Base-by-base conservation (phyloP, 2,888 invertebrate genomes). In the Mimumesa dahlbomi region DNA sequence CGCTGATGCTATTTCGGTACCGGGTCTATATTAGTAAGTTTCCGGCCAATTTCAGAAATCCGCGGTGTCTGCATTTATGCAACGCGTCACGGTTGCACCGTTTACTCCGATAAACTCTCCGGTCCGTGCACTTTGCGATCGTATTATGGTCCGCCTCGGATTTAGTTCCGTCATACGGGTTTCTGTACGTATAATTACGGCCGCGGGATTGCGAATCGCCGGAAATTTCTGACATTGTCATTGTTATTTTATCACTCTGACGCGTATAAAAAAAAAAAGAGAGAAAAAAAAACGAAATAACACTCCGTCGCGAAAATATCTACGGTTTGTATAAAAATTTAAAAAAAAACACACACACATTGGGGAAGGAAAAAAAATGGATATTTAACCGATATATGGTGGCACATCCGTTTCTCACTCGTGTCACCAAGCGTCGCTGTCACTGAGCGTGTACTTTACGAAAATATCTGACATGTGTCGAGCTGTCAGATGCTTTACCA, bases 1-100 rank as follows among this genome's bases (percentile, higher is more conserved):
- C n/a, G n/a, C n/a, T n/a, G n/a, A n/a, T n/a, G n/a, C n/a, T n/a
- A n/a, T n/a, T n/a, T n/a, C n/a, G n/a, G n/a, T n/a, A n/a, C n/a
- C n/a, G n/a, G n/a, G n/a, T n/a, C n/a, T n/a, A n/a, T n/a, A n/a
- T n/a, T n/a, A n/a, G n/a, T n/a, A n/a, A 53, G 38, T 42, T 40
- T 7, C 19, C 7, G 16, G 21, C 21, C 19, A 59, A 50, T 48
- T 59, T 19, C 38, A 5, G 11, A 53, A 52, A 52, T 46, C 46
- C 29, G 46, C 29, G 46, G 46, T 13, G 14, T 25, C 29, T 13
- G 38, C 50, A 29, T 58, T 50, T 58, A 29, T 18, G 16, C 29
- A 43, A 16, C 40, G 4, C 40, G 7, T 14, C 25, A 19, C 2
- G 16, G 0, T 22, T 3, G 36, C 46, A 38, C 5, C 22, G 29